phyloP scores from a whole-genome alignment of 2,888 invertebrate species.

The Pristionchus exspectatus region DNA sequence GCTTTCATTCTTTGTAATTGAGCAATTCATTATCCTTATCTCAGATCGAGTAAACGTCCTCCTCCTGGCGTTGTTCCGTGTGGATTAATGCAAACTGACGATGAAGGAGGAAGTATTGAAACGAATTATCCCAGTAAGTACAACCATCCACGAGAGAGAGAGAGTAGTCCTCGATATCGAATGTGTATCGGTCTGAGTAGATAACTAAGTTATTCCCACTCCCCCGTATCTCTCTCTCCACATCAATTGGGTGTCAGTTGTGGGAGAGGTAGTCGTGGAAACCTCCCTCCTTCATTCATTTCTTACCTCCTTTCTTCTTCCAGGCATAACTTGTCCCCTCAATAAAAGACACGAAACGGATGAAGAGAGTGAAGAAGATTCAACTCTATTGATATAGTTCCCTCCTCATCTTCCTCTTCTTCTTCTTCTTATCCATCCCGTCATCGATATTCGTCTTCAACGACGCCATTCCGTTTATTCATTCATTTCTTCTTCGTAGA shows the following conservation, averaged over 20 bases:
- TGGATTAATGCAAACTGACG: not conserved
- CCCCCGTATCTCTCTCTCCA: slow-evolving; percentile 12
- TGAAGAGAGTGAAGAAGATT: not conserved
- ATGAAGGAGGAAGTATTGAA: not conserved
- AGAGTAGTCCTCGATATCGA: not conserved
- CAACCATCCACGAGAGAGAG: not conserved
- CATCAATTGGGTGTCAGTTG: slow-evolving; percentile 9
- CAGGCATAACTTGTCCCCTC: not conserved
- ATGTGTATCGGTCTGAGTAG: not conserved
- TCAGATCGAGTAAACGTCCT: not conserved
- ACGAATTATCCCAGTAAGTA: slow-evolving; percentile 4
- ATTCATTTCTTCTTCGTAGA: not conserved
- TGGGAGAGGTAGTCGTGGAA: slow-evolving; percentile 51
- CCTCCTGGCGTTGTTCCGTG: not conserved
- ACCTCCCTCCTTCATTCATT: slow-evolving; percentile 28
- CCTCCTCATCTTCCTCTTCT: not conserved
- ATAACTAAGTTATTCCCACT: slow-evolving; percentile 23
- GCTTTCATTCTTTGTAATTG: too few species aligned
- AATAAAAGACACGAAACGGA: not conserved
- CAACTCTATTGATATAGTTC: not conserved
- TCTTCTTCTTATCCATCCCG: not conserved
- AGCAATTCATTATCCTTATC: not conserved
- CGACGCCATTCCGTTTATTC: not conserved
- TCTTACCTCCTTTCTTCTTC: slow-evolving; percentile 25
- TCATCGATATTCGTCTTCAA: not conserved